phyloP scores from a whole-genome alignment of 30 jellyfish, hydroid and myxozoan genomes.

The Aurelia coerulea region DNA sequence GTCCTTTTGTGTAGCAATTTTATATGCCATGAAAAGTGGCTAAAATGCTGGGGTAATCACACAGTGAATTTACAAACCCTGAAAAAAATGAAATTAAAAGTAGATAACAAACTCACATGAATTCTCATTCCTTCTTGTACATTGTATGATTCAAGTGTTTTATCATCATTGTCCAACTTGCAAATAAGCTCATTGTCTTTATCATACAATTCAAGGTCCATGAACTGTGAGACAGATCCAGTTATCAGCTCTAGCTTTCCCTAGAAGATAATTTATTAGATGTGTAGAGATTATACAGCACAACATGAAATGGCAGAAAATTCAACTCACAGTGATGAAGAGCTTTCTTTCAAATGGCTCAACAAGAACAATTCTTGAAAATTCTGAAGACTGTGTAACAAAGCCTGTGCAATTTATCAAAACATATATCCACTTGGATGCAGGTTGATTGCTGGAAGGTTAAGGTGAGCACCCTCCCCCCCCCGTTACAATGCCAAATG shows the following conservation, averaged over 20 bases:
- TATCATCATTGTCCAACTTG: slow-evolving; percentile 68
- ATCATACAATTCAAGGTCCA: slow-evolving; percentile 81
- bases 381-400: too few species aligned
- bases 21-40: too few species aligned
- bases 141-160: slow-evolving; percentile 60
- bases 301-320: neutral
- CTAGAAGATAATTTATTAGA: slow-evolving; percentile 12
- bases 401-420: too few species aligned
- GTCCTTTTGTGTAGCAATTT: too few species aligned
- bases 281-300: neutral
- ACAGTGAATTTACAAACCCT: neutral
- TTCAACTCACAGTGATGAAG: neutral
- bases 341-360: too few species aligned
- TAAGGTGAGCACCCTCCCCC: too few species aligned
- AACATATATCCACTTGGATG: too few species aligned
- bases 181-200: slow-evolving; percentile 54
- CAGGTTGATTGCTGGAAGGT: too few species aligned
- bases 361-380: too few species aligned
- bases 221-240: slow-evolving; percentile 71
- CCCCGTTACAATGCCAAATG: too few species aligned
- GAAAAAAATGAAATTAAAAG: too few species aligned
- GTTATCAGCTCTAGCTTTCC: slow-evolving; percentile 96
- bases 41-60: neutral
- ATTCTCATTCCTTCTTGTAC: slow-evolving; percentile 78
- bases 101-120: slow-evolving; percentile 67